Percentiles rank a stretch among this genome's conserved stretches.
Evolutionary conservation across 2,797 vertebrate species (phyloP).

Genomic region (Sardinella longiceps): DNA sequence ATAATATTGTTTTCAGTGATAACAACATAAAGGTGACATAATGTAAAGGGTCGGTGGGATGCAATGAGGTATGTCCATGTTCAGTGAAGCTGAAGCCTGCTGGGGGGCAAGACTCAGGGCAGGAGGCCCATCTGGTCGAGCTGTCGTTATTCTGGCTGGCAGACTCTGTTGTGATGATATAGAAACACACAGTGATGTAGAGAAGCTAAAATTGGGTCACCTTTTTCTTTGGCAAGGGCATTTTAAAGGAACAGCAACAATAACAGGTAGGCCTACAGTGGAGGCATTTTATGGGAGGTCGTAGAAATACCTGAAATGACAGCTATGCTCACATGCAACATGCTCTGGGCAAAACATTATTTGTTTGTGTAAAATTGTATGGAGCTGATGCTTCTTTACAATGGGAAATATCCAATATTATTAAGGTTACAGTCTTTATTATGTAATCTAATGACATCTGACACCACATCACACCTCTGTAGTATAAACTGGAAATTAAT

Average conservation of each 20-base stretch:
- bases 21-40: background rate
- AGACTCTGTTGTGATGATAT: background rate
- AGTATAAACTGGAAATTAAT: background rate
- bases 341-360: background rate
- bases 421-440: background rate
- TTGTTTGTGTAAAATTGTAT: background rate
- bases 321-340: background rate
- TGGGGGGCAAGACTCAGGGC: background rate
- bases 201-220: background rate
- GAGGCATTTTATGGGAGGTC: background rate
- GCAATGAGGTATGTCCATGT: background rate
- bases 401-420: background rate
- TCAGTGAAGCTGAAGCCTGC: background rate
- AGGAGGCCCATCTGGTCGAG: constrained; percentile 11
- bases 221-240: constrained; percentile 16
- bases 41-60: background rate
- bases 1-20: background rate
- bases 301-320: background rate
- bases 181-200: background rate
- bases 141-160: background rate
- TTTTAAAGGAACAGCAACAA: constrained; percentile 1
- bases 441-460: background rate
- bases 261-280: background rate
- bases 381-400: background rate
- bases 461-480: background rate